Percentiles rank a stretch among this genome's conserved stretches.
phyloP scores from a whole-genome alignment of 2,888 invertebrate genomes.

The Scaptomyza tumidula region DNA sequence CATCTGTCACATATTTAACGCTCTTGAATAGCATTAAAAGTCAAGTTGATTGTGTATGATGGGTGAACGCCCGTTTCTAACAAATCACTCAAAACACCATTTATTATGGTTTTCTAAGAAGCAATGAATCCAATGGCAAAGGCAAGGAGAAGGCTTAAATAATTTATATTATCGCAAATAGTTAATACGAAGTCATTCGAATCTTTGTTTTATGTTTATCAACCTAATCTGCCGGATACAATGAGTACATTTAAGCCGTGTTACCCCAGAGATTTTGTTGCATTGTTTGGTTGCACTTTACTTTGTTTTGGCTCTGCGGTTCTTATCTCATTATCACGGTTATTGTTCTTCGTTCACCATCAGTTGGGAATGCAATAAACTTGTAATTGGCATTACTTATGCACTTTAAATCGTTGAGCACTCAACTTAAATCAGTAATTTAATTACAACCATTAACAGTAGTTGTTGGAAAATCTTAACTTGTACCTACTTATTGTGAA shows the following conservation, averaged over 20 bases:
- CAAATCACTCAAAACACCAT: background rate
- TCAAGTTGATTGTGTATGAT: background rate
- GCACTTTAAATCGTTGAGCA: constrained; percentile 14
- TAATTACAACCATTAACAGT: constrained; percentile 6
- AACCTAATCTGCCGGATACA: background rate
- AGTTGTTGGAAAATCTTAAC: background rate
- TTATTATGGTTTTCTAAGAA: background rate
- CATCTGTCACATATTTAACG: background rate
- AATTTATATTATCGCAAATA: background rate
- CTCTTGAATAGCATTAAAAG: background rate
- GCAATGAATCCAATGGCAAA: background rate
- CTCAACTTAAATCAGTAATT: constrained; percentile 9
- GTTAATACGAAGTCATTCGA: background rate
- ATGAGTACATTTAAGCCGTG: background rate
- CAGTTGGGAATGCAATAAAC: constrained; percentile 43
- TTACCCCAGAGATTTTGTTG: background rate
- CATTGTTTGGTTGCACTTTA: constrained; percentile 29
- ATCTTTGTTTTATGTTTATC: background rate
- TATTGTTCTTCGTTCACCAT: constrained; percentile 42
- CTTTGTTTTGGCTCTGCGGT: constrained; percentile 30
- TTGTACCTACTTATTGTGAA: background rate
- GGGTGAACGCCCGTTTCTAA: background rate
- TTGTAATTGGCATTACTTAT: constrained; percentile 36
- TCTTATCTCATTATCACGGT: constrained; percentile 55
- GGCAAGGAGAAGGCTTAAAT: background rate